These are phyloP conservation scores for Heterodera carotae DNA, from an alignment of 1,140 invertebrate genomes.

Conservation along the genomic window DNA sequence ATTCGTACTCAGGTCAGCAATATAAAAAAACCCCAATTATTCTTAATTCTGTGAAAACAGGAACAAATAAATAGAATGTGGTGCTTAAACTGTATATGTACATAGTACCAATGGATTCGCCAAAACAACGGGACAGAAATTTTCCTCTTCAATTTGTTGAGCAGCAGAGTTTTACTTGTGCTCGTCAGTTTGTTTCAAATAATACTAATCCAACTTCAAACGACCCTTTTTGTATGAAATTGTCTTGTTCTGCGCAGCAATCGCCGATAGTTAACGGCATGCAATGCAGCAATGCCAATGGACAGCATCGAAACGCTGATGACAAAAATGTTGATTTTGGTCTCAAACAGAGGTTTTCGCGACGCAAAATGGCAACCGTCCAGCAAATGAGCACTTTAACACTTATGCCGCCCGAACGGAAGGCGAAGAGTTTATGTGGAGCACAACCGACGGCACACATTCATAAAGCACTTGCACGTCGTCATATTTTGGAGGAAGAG, in stretches of 20 bases:
- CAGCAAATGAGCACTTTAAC: slow-evolving; percentile 7
- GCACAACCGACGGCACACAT: neutral
- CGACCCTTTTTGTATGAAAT: neutral
- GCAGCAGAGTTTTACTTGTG: slow-evolving; percentile 25
- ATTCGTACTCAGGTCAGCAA: too few species aligned
- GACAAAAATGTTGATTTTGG: neutral
- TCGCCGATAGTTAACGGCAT: neutral
- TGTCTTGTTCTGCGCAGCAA: neutral
- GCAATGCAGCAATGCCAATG: neutral
- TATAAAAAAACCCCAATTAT: too few species aligned
- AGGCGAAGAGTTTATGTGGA: slow-evolving; percentile 7
- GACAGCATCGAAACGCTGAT: neutral
- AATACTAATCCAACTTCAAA: slow-evolving; percentile 7
- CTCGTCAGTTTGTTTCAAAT: slow-evolving; percentile 14
- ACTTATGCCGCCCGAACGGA: neutral
- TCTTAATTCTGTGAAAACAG: too few species aligned
- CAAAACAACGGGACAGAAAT: neutral
- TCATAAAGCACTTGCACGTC: neutral
- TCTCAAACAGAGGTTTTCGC: neutral
- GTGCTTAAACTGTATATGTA: too few species aligned
- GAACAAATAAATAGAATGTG: too few species aligned
- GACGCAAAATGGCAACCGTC: slow-evolving; percentile 17
- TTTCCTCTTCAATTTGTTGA: slow-evolving; percentile 20
- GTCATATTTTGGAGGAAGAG: neutral
- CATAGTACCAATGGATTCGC: neutral